phyloP scores from a whole-genome alignment of 2,113 vertebrate species.

The Suncus etruscus region DNA sequence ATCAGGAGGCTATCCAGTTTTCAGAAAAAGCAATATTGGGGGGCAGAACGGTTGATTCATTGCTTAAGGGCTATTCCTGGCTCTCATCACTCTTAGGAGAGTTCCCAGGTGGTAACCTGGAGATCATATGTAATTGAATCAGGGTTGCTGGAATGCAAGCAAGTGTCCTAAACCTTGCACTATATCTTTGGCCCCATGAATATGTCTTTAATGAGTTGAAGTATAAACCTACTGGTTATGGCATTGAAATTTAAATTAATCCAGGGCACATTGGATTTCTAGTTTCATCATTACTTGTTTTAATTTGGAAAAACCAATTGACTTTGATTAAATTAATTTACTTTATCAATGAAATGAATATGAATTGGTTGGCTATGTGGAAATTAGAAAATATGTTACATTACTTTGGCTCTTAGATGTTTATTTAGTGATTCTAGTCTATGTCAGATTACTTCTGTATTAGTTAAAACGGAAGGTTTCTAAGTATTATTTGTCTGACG shows the following conservation, averaged over 20 bases:
- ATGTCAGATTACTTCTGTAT: background rate
- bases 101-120: too few species aligned
- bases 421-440: background rate
- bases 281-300: constrained; percentile 5
- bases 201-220: background rate
- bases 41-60: background rate
- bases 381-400: too few species aligned
- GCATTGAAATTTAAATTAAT: background rate
- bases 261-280: constrained; percentile 15
- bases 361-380: too few species aligned
- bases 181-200: background rate
- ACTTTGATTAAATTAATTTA: constrained; percentile 43
- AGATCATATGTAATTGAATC: too few species aligned
- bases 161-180: too few species aligned
- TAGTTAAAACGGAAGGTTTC: background rate
- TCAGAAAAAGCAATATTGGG: background rate
- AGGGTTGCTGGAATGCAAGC: too few species aligned
- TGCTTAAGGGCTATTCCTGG: too few species aligned
- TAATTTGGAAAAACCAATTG: background rate
- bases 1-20: background rate
- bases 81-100: too few species aligned
- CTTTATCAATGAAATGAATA: background rate
- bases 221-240: background rate
- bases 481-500: background rate
- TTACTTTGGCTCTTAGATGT: background rate